Evolutionary conservation across 1,140 invertebrate genomes (phyloP).

Genomic region (Dendroctonus valens): DNA sequence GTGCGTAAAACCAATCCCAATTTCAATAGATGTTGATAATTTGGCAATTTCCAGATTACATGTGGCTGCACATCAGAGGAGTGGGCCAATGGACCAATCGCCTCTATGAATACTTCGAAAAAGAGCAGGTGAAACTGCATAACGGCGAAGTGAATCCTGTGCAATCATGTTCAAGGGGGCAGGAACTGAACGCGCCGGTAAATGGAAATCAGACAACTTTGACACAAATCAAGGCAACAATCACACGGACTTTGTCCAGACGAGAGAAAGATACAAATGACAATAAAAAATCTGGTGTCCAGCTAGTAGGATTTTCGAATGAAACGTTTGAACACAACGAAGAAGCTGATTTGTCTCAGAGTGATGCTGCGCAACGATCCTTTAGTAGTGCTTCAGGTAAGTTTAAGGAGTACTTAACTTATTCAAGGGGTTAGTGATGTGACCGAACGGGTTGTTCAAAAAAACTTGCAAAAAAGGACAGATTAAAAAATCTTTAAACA

Average conservation of each 20-base stretch:
- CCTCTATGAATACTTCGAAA: slow-evolving; percentile 85
- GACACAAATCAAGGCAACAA: slow-evolving; percentile 54
- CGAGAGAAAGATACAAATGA: slow-evolving; percentile 34
- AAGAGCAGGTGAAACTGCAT: slow-evolving; percentile 72
- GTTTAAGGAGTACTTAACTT: no score
- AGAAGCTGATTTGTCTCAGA: slow-evolving; percentile 17
- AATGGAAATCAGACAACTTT: slow-evolving; percentile 48
- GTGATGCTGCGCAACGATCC: slow-evolving; percentile 11
- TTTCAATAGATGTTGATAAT: neutral
- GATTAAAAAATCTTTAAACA: no score
- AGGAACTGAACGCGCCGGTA: slow-evolving; percentile 19
- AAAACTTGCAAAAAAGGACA: no score
- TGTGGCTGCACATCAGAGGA: slow-evolving; percentile 91
- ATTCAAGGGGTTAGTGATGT: no score
- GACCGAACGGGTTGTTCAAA: no score
- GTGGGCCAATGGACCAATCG: slow-evolving; percentile 94
- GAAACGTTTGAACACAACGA: slow-evolving; percentile 58
- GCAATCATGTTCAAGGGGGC: slow-evolving; percentile 31
- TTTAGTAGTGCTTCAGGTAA: no score
- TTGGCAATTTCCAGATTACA: slow-evolving; percentile 62
- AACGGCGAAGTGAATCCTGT: slow-evolving; percentile 56
- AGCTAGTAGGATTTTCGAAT: slow-evolving; percentile 57
- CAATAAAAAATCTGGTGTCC: slow-evolving; percentile 51
- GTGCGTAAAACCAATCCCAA: slow-evolving; percentile 50
- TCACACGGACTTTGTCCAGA: slow-evolving; percentile 56